phyloP scores from a whole-genome alignment of 2,888 invertebrate species.

The Drosophila formosana region DNA sequence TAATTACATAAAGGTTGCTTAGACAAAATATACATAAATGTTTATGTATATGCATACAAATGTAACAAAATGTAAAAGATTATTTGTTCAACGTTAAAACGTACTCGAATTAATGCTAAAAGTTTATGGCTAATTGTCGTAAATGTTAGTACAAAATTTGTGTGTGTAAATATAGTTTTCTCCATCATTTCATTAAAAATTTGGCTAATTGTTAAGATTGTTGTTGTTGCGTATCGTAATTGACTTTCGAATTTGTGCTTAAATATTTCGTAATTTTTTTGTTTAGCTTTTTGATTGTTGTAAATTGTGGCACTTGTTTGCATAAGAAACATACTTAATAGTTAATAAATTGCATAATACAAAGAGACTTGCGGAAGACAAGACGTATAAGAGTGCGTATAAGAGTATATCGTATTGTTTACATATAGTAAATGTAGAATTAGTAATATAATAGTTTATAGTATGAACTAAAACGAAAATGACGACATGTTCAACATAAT shows the following conservation, averaged over 20 bases:
- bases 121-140: constrained; percentile 58
- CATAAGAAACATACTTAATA: constrained; percentile 57
- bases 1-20: constrained; percentile 49
- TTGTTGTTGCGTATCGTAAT: constrained; percentile 48
- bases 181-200: constrained; percentile 42
- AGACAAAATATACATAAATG: constrained; percentile 16
- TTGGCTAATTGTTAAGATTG: constrained; percentile 53
- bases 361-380: constrained; percentile 68
- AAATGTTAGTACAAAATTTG: constrained; percentile 25
- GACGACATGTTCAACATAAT: constrained; percentile 77
- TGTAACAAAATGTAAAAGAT: constrained; percentile 50
- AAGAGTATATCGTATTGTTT: constrained; percentile 9
- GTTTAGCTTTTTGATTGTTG: constrained; percentile 20
- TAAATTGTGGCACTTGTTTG: constrained; percentile 75
- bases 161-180: constrained; percentile 51
- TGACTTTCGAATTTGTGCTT: constrained; percentile 44
- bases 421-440: not conserved
- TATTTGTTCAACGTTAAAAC: constrained; percentile 54
- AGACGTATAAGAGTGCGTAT: constrained; percentile 32
- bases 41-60: constrained; percentile 14
- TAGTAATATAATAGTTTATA: constrained; percentile 9
- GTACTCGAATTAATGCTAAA: constrained; percentile 32
- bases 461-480: constrained; percentile 53
- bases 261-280: constrained; percentile 22
- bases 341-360: constrained; percentile 32